Percentiles rank a stretch among this genome's conserved stretches.
phyloP scores from a whole-genome alignment of 2,888 invertebrate genomes.

The Sphaerophoria taeniata region DNA sequence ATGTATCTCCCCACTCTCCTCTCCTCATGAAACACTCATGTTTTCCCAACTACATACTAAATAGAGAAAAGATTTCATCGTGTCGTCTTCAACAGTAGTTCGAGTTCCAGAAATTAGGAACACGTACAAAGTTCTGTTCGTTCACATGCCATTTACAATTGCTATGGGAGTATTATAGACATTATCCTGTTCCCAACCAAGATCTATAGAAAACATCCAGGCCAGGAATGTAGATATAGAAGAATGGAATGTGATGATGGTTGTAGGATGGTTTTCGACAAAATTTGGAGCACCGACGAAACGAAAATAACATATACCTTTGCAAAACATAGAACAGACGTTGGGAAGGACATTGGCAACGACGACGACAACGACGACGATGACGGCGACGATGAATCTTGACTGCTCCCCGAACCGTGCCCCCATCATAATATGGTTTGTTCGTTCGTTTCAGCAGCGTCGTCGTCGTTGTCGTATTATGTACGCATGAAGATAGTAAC shows the following conservation, averaged over 20 bases:
- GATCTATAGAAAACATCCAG: constrained; percentile 60
- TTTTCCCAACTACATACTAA: constrained; percentile 19
- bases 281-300: constrained; percentile 31
- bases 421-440: too few species aligned
- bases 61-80: constrained; percentile 57
- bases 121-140: constrained; percentile 71
- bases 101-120: constrained; percentile 70
- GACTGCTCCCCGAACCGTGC: constrained; percentile 1
- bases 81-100: constrained; percentile 61
- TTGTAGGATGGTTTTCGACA: constrained; percentile 41
- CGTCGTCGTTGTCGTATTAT: constrained; percentile 67
- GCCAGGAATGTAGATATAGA: constrained; percentile 2
- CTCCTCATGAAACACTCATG: constrained; percentile 6
- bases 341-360: background rate
- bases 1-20: background rate
- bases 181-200: constrained; percentile 22
- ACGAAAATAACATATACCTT: constrained; percentile 24
- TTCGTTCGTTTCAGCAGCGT: constrained; percentile 11
- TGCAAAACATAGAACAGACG: constrained; percentile 24
- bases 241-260: constrained; percentile 58
- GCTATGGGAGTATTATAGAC: constrained; percentile 50
- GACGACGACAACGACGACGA: constrained; percentile 33
- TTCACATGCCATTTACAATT: constrained; percentile 63
- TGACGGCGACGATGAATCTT: constrained; percentile 55
- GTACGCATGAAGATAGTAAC: constrained; percentile 78